Conservation (phyloP, 2,888 invertebrate genomes). For the Calliphora vomitoria region DNA sequence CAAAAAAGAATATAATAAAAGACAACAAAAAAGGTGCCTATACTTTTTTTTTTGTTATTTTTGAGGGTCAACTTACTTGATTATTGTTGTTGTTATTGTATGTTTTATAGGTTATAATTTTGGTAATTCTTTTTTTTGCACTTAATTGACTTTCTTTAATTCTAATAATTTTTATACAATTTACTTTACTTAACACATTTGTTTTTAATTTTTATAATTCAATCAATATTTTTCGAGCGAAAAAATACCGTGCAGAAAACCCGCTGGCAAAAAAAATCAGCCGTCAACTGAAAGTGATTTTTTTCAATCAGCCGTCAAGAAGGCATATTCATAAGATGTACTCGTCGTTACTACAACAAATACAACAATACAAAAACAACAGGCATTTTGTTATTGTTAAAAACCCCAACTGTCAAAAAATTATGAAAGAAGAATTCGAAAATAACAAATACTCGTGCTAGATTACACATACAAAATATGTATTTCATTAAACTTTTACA, state of each 20-base stretch:
- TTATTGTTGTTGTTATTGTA: neutral
- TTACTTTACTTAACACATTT: conserved; percentile 38
- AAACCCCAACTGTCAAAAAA: too few species aligned
- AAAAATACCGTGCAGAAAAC: conserved; percentile 32
- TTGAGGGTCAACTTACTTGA: conserved; percentile 46
- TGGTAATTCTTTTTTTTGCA: neutral
- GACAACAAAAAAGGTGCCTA: neutral
- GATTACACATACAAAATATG: too few species aligned
- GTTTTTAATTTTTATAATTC: neutral
- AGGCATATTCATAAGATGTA: neutral
- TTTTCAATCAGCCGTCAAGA: neutral
- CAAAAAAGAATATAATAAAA: neutral
- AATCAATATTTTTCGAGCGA: conserved; percentile 3
- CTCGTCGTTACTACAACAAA: too few species aligned
- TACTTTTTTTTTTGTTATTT: neutral
- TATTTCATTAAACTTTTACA: too few species aligned
- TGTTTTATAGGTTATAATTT: conserved; percentile 12
- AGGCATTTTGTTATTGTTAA: too few species aligned
- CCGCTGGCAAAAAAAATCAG: conserved; percentile 36
- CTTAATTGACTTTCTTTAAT: conserved; percentile 42
- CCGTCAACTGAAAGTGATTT: conserved; percentile 31
- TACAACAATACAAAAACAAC: too few species aligned
- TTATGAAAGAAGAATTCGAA: too few species aligned
- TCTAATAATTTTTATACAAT: neutral
- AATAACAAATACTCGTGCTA: too few species aligned